Evolutionary conservation across 2,888 invertebrate genomes (phyloP).

Genomic region (Sphinx pinastri): DNA sequence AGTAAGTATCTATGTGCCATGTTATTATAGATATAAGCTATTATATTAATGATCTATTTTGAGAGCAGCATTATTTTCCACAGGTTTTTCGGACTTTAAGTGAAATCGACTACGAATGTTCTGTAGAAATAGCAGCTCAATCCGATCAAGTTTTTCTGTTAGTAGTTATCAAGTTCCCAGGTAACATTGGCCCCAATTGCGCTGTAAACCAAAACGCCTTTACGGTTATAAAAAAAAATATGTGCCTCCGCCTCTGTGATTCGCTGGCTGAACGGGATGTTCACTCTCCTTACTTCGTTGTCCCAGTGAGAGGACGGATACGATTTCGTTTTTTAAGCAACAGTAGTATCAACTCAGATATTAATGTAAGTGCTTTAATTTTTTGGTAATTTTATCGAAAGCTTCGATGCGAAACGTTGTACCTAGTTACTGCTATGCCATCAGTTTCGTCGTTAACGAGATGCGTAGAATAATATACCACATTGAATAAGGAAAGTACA

Average conservation of each 20-base stretch:
- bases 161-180: constrained; percentile 66
- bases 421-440: too few species aligned
- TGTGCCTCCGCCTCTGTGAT: constrained; percentile 62
- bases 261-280: constrained; percentile 41
- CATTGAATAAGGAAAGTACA: too few species aligned
- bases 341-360: constrained; percentile 70
- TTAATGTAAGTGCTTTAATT: constrained; percentile 57
- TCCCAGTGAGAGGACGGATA: constrained; percentile 53
- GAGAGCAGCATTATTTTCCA: constrained; percentile 25
- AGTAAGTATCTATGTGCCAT: constrained; percentile 47
- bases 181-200: constrained; percentile 58
- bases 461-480: too few species aligned
- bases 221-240: constrained; percentile 54
- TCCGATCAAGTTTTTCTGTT: constrained; percentile 44
- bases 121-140: constrained; percentile 62
- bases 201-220: constrained; percentile 60
- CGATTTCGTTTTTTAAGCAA: constrained; percentile 68
- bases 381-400: neutral
- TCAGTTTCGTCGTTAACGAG: too few species aligned
- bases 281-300: constrained; percentile 53
- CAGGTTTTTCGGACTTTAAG: constrained; percentile 67
- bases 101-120: constrained; percentile 66
- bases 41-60: too few species aligned
- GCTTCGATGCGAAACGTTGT: neutral
- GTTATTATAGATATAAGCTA: neutral